Conservation (phyloP, 2,113 vertebrate species). For the Albula goreensis region DNA sequence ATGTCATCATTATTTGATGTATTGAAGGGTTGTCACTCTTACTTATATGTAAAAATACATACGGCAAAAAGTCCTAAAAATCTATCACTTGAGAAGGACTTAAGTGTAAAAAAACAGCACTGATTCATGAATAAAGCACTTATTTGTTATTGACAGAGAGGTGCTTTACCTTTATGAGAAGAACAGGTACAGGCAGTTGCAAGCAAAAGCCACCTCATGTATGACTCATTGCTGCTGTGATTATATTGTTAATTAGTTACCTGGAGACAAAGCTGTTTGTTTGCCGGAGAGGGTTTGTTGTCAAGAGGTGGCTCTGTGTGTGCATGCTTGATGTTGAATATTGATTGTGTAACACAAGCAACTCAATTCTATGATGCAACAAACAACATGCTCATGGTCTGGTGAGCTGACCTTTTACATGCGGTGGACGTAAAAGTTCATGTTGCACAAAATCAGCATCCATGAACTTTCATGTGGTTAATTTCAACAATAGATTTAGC, state of each 20-base stretch:
- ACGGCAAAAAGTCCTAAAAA: not conserved
- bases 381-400: too few species aligned
- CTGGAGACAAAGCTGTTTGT: constrained; percentile 22
- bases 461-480: too few species aligned
- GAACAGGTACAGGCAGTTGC: not conserved
- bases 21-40: not conserved
- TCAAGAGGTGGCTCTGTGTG: not conserved
- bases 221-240: constrained; percentile 14
- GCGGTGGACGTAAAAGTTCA: too few species aligned
- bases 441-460: too few species aligned
- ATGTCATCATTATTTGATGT: too few species aligned
- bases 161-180: not conserved
- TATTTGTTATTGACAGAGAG: not conserved
- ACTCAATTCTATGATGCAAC: too few species aligned
- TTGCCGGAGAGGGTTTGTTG: constrained; percentile 16
- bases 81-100: not conserved
- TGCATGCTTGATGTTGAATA: not conserved
- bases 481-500: too few species aligned
- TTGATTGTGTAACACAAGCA: too few species aligned
- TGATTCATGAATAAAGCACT: not conserved
- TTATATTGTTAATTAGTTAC: constrained; percentile 23
- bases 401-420: too few species aligned
- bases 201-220: not conserved
- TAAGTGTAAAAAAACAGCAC: not conserved
- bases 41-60: not conserved